phyloP scores from a whole-genome alignment of 2,797 vertebrate genomes.

The Sebastes hopkinsi region DNA sequence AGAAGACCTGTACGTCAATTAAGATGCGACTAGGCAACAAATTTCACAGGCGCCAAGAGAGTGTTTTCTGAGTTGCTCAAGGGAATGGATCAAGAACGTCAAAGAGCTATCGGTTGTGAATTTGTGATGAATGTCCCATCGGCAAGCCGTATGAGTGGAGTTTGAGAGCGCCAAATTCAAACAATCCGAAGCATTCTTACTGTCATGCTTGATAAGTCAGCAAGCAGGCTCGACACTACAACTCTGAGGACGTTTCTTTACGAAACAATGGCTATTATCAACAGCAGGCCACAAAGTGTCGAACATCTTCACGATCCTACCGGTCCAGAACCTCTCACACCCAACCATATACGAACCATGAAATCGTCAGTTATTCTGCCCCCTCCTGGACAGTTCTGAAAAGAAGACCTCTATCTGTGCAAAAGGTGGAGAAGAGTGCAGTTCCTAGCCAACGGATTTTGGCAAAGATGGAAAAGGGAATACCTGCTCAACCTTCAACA shows the following conservation, averaged over 20 bases:
- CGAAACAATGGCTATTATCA: constrained; percentile 20
- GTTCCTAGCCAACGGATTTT: constrained; percentile 9
- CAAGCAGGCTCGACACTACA: neutral
- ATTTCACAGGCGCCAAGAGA: constrained; percentile 2
- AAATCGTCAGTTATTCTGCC: too few relatives aligned
- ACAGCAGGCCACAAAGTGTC: too few relatives aligned
- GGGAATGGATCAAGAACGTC: neutral
- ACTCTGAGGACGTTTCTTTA: neutral
- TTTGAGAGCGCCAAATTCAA: neutral
- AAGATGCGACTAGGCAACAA: neutral
- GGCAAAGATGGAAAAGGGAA: neutral
- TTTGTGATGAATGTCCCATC: constrained; percentile 4
- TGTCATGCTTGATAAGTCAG: neutral
- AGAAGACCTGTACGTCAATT: neutral
- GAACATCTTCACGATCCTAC: too few relatives aligned
- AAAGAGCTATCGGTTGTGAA: neutral
- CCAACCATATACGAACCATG: too few relatives aligned
- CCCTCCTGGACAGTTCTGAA: too few relatives aligned
- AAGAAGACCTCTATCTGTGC: too few relatives aligned
- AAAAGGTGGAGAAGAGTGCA: neutral
- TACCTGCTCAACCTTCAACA: constrained; percentile 11
- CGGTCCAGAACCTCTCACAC: too few relatives aligned
- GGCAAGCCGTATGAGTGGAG: neutral
- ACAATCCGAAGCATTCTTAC: neutral
- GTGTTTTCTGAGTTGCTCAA: neutral